Base-by-base conservation (phyloP, 2,797 vertebrate genomes). In the Amniataba percoides region DNA sequence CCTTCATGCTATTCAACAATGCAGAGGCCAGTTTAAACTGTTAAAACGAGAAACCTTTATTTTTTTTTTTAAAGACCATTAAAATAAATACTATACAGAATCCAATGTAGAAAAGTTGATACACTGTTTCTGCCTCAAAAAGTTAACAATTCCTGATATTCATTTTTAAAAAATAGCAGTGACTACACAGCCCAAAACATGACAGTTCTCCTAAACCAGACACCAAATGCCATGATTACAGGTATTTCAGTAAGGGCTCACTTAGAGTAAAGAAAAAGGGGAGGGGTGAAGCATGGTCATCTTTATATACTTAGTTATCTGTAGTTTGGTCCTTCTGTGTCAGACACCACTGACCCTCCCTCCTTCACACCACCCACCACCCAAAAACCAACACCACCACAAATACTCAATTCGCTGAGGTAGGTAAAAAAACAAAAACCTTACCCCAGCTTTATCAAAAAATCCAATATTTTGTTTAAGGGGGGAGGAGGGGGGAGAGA, bases 51-150 rank as follows among this genome's bases (percentile, higher is more conserved):
- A 94, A 94, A 94, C 91, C 89, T 95, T 96, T 95, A 95, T 96
- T 95, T 94, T 93, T 27, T 94, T 94, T 73, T 80, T 86, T 65
- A 67, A 95, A 95, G 93, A 95, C 93, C 94, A 94, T 95, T 96
- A 94, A 95, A 96, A 96, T 96, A 96, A 96, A 96, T 96, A 96
- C 95, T 96, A 94, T 96, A 95, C 95, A 96, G 95, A 96, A 95
- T 93, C 93, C 95, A 95, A 96, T 96, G 96, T 96, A 96, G 91
- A 95, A 96, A 95, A 95, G 72, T 93, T 92, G 90, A 91, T 94
- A 95, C 95, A 96, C 88, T 61, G 93, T 89, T 95, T 95, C 95
- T 94, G 94, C 94, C 87, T 94, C 81, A 91, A 94, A 94, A 92
- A 83, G 90, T 93, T 90, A 94, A 95, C 93, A 95, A 90, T 85